Evolutionary conservation across 2,113 vertebrate species (phyloP).

Genomic region (Poeciliopsis turrubarensis): DNA sequence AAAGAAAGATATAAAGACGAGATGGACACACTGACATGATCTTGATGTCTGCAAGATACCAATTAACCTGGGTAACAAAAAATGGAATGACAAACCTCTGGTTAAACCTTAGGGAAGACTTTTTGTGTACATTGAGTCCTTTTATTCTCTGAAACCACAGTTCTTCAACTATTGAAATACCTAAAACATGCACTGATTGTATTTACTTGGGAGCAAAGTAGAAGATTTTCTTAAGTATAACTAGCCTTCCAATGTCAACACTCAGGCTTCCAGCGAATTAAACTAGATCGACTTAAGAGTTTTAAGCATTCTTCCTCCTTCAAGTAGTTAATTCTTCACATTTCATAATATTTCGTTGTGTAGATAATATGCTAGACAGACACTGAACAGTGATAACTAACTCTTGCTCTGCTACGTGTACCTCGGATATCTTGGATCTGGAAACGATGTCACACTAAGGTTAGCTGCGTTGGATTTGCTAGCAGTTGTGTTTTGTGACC

Average conservation of each 20-base stretch:
- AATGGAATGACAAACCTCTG: background rate
- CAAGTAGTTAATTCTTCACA: background rate
- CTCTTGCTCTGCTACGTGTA: background rate
- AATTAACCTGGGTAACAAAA: background rate
- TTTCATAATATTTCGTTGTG: background rate
- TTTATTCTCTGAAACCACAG: background rate
- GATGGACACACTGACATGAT: constrained; percentile 6
- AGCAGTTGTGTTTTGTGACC: background rate
- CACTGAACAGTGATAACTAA: background rate
- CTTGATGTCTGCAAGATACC: constrained; percentile 46
- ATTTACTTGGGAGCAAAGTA: background rate
- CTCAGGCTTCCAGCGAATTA: background rate
- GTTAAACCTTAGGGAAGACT: background rate
- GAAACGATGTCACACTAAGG: background rate
- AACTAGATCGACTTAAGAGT: background rate
- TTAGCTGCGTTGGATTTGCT: background rate
- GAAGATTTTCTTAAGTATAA: background rate
- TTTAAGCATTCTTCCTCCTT: background rate
- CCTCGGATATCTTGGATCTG: background rate
- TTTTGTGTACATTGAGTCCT: background rate
- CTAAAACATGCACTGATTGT: background rate
- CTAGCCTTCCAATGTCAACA: background rate
- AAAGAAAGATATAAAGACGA: constrained; percentile 21
- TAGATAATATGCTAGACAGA: background rate
- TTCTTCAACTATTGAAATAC: background rate